These are phyloP conservation scores for Sardina pilchardus DNA, from an alignment of 2,113 vertebrate species.

Conservation along the genomic window DNA sequence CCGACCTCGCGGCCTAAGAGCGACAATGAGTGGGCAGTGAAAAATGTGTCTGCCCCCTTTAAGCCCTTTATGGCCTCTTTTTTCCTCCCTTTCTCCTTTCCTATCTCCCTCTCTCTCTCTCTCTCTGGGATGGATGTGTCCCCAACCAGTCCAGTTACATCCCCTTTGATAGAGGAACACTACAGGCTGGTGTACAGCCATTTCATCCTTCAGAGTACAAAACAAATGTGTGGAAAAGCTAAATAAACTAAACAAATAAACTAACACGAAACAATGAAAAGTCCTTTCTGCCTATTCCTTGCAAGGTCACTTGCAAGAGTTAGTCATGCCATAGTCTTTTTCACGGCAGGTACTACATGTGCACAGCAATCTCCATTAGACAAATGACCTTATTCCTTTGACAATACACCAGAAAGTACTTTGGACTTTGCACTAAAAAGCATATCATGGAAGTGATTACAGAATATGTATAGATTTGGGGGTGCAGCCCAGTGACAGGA, in stretches of 20 bases:
- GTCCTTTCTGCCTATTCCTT: background rate
- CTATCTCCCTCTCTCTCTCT: constrained; percentile 16
- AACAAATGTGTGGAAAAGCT: background rate
- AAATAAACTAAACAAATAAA: background rate
- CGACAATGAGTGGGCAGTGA: background rate
- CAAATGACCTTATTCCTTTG: background rate
- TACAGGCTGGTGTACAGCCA: background rate
- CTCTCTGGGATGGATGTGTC: constrained; percentile 22
- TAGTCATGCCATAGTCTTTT: background rate
- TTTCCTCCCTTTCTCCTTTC: background rate
- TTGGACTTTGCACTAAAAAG: background rate
- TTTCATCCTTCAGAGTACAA: constrained; percentile 3
- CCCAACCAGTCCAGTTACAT: constrained; percentile 42
- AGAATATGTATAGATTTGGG: background rate
- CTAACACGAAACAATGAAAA: background rate
- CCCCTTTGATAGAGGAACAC: constrained; percentile 42
- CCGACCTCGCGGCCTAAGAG: background rate
- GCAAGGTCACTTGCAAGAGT: background rate
- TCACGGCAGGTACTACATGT: background rate
- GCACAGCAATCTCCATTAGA: background rate
- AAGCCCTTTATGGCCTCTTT: background rate
- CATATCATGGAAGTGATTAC: background rate
- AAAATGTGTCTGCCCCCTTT: constrained; percentile 9
- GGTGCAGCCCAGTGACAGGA: background rate
- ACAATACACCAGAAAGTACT: background rate